phyloP scores from a whole-genome alignment of 2,888 invertebrate genomes.

The Nemoura dubitans region DNA sequence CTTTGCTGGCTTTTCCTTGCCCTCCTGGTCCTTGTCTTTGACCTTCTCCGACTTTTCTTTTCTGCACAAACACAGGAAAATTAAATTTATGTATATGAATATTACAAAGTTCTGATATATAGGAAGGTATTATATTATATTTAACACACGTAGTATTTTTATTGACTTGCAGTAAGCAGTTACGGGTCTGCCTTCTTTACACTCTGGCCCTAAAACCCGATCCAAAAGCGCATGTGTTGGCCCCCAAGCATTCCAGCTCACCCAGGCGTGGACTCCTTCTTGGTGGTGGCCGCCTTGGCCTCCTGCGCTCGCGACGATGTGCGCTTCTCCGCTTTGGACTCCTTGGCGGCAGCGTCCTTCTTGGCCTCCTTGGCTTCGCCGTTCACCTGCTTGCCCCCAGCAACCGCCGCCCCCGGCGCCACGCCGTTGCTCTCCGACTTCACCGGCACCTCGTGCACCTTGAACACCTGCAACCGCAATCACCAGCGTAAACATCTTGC shows the following conservation, averaged over 20 bases:
- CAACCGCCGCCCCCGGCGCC: conserved; percentile 22
- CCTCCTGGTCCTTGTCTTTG: conserved; percentile 54
- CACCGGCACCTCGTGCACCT: neutral
- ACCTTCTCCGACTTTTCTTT: conserved; percentile 58
- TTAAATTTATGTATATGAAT: too few relatives aligned
- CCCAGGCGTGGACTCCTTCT: conserved; percentile 41
- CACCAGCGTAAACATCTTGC: too few relatives aligned
- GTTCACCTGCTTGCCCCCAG: conserved; percentile 50
- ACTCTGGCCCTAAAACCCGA: too few relatives aligned
- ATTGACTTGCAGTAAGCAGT: too few relatives aligned
- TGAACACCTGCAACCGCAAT: conserved; percentile 3
- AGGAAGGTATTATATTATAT: too few relatives aligned
- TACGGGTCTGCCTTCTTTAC: too few relatives aligned
- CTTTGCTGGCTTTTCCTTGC: conserved; percentile 50
- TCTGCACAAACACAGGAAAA: too few relatives aligned
- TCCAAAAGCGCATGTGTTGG: too few relatives aligned
- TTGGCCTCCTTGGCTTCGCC: conserved; percentile 48
- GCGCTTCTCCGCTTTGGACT: conserved; percentile 22
- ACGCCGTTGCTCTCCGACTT: conserved; percentile 47
- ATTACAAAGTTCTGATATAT: too few relatives aligned
- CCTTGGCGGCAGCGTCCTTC: conserved; percentile 15
- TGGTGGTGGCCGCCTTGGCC: conserved; percentile 1
- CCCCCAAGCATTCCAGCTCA: conserved; percentile 35
- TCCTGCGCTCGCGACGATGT: neutral
- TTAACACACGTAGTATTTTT: too few relatives aligned